Conservation (phyloP, 2,888 invertebrate genomes). For the Palloptera scutellata region DNA sequence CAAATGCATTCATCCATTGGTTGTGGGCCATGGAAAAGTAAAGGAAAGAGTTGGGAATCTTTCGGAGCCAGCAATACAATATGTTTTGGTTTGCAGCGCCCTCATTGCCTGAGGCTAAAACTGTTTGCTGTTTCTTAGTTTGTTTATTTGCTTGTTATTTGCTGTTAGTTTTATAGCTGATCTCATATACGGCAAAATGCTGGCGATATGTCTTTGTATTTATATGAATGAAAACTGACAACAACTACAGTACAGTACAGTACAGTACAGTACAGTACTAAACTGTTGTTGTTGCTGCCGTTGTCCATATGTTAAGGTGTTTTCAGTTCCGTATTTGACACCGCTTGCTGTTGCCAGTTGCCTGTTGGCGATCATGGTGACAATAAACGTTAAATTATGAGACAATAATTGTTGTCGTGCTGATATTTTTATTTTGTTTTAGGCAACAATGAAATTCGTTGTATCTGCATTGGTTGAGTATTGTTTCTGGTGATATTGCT, state of each 20-base stretch:
- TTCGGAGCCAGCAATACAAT: neutral
- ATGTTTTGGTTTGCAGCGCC: neutral
- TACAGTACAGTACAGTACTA: no score
- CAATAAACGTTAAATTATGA: slow-evolving; percentile 31
- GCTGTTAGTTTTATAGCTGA: no score
- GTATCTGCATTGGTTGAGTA: no score
- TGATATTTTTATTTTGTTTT: neutral
- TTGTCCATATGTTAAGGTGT: neutral
- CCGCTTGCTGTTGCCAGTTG: neutral
- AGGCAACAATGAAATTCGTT: no score
- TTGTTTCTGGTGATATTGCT: no score
- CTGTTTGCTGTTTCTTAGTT: no score
- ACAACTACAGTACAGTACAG: no score
- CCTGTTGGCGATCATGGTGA: slow-evolving; percentile 16
- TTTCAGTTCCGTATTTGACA: neutral
- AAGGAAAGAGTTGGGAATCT: no score
- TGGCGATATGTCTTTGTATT: no score
- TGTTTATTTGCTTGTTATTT: no score
- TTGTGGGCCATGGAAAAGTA: neutral
- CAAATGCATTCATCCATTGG: slow-evolving; percentile 26
- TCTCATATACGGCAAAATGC: neutral
- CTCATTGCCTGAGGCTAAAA: no score
- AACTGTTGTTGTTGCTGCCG: neutral
- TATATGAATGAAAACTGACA: no score
- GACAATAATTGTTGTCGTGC: slow-evolving; percentile 16